Base-by-base conservation (phyloP, 2,888 invertebrate genomes). In the Rhynchonema sp. region DNA sequence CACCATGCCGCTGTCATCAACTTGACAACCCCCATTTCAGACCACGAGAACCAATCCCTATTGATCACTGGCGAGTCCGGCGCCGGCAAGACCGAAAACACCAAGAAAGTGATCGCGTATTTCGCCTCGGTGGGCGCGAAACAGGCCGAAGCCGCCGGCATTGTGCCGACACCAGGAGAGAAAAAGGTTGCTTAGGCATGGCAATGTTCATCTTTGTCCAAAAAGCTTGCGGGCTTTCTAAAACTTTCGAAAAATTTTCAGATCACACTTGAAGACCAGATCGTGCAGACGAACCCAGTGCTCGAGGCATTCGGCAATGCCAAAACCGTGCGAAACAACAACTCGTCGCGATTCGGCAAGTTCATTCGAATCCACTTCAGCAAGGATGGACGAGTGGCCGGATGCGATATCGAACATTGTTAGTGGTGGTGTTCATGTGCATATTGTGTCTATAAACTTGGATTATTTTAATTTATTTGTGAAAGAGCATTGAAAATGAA, bases 341-440 rank as follows among this genome's bases (percentile, higher is more conserved):
- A 98, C 87, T 96, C 96, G 66, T 98, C 96, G 69, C 91, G 96
- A 84, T 98, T 98, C 87, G 96, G 92, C 85, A 98, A 98, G 86
- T 98, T 98, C 85, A 98, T 98, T 83, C 90, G 98, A 84, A 98
- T 98, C 78, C 98, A 98, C 80, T 98, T 98, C 81, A 94, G 94
- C 68, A 87, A 90, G 69, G 84, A 86, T 79, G 98, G 96, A 79
- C 98, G 98, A 84, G 82, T 98, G 81, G 96, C 98, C 78, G 98
- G 98, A 83, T 94, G 96, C 81, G 98, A 99, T 80, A 98, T 99
- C 79, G 98, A 99, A 80, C 92, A 94, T 74, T 99, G 94, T 94
- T 83, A 87, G 91, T 63, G n/a, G n/a, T n/a, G n/a, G 26, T 30
- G 1, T 30, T 1, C 49, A 57, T 20, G 38, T 56, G 27, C 27